Percentiles rank a stretch among this genome's conserved stretches.
These are phyloP conservation scores for Trichomycterus rosablanca DNA, from an alignment of 2,113 vertebrate genomes.

Conservation along the genomic window DNA sequence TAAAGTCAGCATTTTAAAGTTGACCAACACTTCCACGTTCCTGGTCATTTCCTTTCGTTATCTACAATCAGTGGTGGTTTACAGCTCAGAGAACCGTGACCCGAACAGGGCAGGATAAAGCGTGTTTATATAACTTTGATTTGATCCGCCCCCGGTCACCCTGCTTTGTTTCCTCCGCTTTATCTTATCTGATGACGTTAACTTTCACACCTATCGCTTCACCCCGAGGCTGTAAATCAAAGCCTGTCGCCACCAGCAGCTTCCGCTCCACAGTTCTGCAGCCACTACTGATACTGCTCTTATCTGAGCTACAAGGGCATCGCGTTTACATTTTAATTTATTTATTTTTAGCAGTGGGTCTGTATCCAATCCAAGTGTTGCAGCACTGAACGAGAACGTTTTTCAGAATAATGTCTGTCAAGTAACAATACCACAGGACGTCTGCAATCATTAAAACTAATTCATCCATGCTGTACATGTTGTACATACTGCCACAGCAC, in stretches of 20 bases:
- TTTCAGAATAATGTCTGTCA: no score
- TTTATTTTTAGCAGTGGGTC: no score
- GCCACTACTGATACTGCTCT: background rate
- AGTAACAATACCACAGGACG: no score
- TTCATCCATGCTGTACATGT: no score
- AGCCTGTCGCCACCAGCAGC: background rate
- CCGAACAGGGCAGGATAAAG: constrained; percentile 21
- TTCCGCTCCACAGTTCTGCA: background rate
- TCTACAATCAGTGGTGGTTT: constrained; percentile 10
- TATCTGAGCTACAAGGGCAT: background rate
- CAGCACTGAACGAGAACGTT: no score
- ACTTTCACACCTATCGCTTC: constrained; percentile 67
- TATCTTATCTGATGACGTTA: constrained; percentile 66
- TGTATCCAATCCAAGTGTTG: no score
- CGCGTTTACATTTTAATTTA: no score
- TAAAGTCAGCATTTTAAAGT: background rate
- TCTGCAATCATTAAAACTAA: no score
- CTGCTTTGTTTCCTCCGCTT: constrained; percentile 50
- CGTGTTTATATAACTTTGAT: constrained; percentile 57
- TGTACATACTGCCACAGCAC: no score
- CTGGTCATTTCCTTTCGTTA: background rate
- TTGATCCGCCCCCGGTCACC: constrained; percentile 44
- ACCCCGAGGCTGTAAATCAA: constrained; percentile 52
- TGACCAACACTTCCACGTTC: background rate
- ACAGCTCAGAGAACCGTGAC: background rate